A percentile compares a stretch with the other conserved stretches of the same genome.
These are phyloP conservation scores for Poicephalus gulielmi DNA, from an alignment of 2,113 vertebrate species.

Conservation along the genomic window DNA sequence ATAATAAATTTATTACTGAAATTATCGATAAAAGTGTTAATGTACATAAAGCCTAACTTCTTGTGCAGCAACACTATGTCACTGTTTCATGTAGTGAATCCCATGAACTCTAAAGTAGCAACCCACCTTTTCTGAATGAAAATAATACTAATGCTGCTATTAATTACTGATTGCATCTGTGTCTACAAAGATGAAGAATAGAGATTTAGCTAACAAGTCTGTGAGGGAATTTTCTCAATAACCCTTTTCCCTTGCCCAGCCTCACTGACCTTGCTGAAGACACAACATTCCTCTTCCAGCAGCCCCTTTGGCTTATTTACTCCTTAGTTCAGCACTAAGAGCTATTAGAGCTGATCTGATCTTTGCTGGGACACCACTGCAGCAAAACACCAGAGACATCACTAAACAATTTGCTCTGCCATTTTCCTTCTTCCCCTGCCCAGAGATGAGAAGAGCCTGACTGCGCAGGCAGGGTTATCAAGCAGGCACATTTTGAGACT, in stretches of 20 bases:
- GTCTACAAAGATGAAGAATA: neutral
- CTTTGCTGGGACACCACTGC: neutral
- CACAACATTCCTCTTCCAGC: neutral
- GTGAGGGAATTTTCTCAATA: neutral
- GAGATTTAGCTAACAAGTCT: neutral
- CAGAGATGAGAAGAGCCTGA: neutral
- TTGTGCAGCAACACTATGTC: neutral
- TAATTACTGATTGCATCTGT: neutral
- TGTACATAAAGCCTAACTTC: neutral
- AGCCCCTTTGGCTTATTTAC: neutral
- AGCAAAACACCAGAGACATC: neutral
- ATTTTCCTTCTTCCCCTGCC: neutral
- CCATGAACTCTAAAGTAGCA: neutral
- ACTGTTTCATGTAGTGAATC: rapidly evolving
- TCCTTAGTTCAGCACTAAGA: neutral
- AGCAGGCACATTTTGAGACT: neutral
- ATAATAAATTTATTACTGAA: neutral
- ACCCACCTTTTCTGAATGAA: neutral
- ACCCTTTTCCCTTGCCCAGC: neutral
- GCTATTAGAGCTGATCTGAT: neutral
- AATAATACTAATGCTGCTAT: neutral
- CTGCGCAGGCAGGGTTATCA: neutral
- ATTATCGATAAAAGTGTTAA: neutral
- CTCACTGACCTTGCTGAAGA: neutral
- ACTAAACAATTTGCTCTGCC: neutral